Evolutionary conservation across 2,888 invertebrate genomes (phyloP), one percentile per base, ranked within the genome.

Genomic region (Nephrotoma appendiculata): DNA sequence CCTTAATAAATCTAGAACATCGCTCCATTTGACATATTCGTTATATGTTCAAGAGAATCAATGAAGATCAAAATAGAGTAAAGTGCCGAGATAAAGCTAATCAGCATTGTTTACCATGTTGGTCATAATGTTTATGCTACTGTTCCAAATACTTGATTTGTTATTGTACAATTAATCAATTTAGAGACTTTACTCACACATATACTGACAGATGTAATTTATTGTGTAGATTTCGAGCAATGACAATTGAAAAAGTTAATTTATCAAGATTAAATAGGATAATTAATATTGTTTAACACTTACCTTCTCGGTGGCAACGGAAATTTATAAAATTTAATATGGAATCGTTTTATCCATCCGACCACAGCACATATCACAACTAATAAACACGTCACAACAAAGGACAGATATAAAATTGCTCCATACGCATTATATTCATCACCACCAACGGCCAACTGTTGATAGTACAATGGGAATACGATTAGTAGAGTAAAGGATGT

Each of bases 401-500:
- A 88, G 85, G 88, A 88, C 41, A 89, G 88, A 87, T 88, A 89
- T 71, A 89, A 44, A 41, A 89, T 88, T 87, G 88, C 89, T 41
- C 89, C 89, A 87, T 89, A 89, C 19, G 88, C 88, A 84, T 88
- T 89, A 87, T 88, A 88, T 71, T 86, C 87, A 86, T 87, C 87
- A 31, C 88, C 87, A 85, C 88, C 88, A 83, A 88, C 86, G 87
- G 88, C 88, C 85, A 89, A 87, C 87, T 89, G 89, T 87, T 88
- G 89, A 44, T 88, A 88, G 89, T 93, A 94, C 83, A 93, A 89
- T 15, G 94, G 94, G 88, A 93, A 90, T 87, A 92, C 89, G 88
- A 93, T 92, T 88, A 93, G 89, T 43, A 93, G 89, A 45, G 91
- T 90, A 86, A 93, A 92, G 41, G 93, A 91, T 41, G 93, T 92